Evolutionary conservation across 2,113 vertebrate species (phyloP).

Genomic region (Sorex fumeus): DNA sequence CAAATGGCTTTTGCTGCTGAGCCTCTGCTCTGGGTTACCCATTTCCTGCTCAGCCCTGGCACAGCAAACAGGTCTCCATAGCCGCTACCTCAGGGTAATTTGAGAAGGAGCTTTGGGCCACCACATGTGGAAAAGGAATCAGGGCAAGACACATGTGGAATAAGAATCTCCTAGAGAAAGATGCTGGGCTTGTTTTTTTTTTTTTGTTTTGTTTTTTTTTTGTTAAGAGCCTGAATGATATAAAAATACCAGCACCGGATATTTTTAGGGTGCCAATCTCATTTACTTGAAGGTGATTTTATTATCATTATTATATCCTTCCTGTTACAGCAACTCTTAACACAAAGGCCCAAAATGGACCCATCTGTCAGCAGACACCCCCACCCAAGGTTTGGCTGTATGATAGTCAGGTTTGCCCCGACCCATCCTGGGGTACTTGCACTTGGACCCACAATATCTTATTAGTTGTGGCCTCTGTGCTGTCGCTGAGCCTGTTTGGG

Average conservation of each 20-base stretch:
- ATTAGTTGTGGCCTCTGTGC: conserved; percentile 71
- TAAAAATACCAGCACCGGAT: conserved; percentile 54
- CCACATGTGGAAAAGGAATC: conserved; percentile 84
- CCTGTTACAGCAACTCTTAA: conserved; percentile 3
- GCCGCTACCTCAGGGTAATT: conserved; percentile 82
- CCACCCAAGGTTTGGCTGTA: neutral
- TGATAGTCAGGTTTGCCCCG: conserved; percentile 35
- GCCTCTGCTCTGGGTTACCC: conserved; percentile 82
- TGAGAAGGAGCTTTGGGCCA: conserved; percentile 82
- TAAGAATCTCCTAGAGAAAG: conserved; percentile 81
- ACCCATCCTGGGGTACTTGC: conserved; percentile 52
- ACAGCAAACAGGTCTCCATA: conserved; percentile 75
- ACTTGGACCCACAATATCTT: conserved; percentile 66
- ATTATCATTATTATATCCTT: conserved; percentile 50
- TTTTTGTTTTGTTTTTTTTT: neutral
- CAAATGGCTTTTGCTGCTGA: conserved; percentile 81
- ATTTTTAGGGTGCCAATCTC: conserved; percentile 71
- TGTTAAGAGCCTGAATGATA: conserved; percentile 62
- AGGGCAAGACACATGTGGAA: conserved; percentile 83
- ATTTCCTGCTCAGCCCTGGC: conserved; percentile 84
- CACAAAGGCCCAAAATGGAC: conserved; percentile 56
- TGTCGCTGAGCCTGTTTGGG: conserved; percentile 71
- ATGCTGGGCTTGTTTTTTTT: conserved; percentile 32
- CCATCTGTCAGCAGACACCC: conserved; percentile 45
- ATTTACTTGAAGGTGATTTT: conserved; percentile 71